Base-by-base conservation (phyloP, 2,888 invertebrate species). In the Drosophila koepferae region DNA sequence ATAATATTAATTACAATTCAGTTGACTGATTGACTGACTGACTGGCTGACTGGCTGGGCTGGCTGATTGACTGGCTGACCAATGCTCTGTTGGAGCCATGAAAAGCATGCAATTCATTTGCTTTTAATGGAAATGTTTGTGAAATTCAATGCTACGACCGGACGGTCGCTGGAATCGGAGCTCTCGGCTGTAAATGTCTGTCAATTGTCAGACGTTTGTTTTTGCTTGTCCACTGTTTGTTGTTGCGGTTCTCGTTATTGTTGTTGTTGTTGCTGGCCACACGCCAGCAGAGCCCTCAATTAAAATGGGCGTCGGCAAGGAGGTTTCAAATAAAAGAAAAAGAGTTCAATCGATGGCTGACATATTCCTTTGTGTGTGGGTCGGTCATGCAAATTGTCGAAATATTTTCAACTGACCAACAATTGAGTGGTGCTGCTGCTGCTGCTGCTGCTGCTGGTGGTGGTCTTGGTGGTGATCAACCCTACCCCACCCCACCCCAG, bases 321-420 rank as follows among this genome's bases (percentile, higher is more conserved):
- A 60, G 46, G 55, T 43, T 20, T 56, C 18, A 67, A 78, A 71
- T 68, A 68, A 74, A 72, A 74, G 75, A 81, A 90, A 90, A 90
- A 89, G 90, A 88, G 90, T 88, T 88, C 88, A 90, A 90, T 90
- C 78, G 88, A 80, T 76, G 82, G 71, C 90, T 90, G 87, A 82
- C 88, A 88, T 89, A 77, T 82, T 78, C 88, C 83, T 90, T 90
- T 90, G 80, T 89, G 63, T 55, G 63, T 55, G 60, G 44, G 55
- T 63, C 69, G 69, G 65, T 71, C 81, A 86, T 86, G 90, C 89
- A 90, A 86, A 86, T 90, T 90, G 90, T 86, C 81, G 84, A 90
- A 90, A 85, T 85, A 90, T 88, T 85, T 89, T 88, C 86, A 77
- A 82, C 85, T 85, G 85, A 90, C 85, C 85, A 88, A 80, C 85